A percentile compares a stretch with the other conserved stretches of the same genome.
Conservation (phyloP, 2,113 vertebrate genomes). For the Conger conger region DNA sequence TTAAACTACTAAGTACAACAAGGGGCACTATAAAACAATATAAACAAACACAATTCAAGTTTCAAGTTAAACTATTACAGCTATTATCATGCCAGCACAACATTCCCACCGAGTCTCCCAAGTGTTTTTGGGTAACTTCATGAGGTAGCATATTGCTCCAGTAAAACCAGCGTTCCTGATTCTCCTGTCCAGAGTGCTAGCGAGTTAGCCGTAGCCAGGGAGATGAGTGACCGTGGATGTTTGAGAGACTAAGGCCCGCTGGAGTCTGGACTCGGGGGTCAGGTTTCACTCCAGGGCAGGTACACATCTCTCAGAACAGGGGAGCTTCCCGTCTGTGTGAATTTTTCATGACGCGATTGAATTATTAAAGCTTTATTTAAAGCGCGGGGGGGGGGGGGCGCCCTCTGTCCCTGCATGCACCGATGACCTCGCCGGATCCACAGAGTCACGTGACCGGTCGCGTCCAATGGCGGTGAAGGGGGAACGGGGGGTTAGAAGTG, state of each 20-base stretch:
- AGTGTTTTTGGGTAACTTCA: too few species aligned
- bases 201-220: neutral
- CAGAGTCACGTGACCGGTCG: constrained; percentile 37
- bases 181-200: too few species aligned
- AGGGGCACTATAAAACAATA: too few species aligned
- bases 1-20: too few species aligned
- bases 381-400: neutral
- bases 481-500: constrained; percentile 32
- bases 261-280: neutral
- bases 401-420: neutral
- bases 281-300: neutral
- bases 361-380: constrained; percentile 48
- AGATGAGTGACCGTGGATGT: neutral
- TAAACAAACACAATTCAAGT: too few species aligned
- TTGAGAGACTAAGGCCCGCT: too few species aligned
- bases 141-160: too few species aligned
- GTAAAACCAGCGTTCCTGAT: too few species aligned
- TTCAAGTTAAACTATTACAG: too few species aligned
- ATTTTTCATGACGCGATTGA: constrained; percentile 41
- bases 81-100: too few species aligned
- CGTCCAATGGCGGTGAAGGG: constrained; percentile 39
- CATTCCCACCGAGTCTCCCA: too few species aligned
- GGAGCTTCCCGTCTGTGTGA: constrained; percentile 41
- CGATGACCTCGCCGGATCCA: constrained; percentile 28
- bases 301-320: neutral